These are phyloP conservation scores for Lasioglossum leucozonium DNA, from an alignment of 2,888 invertebrate genomes.

Conservation along the genomic window DNA sequence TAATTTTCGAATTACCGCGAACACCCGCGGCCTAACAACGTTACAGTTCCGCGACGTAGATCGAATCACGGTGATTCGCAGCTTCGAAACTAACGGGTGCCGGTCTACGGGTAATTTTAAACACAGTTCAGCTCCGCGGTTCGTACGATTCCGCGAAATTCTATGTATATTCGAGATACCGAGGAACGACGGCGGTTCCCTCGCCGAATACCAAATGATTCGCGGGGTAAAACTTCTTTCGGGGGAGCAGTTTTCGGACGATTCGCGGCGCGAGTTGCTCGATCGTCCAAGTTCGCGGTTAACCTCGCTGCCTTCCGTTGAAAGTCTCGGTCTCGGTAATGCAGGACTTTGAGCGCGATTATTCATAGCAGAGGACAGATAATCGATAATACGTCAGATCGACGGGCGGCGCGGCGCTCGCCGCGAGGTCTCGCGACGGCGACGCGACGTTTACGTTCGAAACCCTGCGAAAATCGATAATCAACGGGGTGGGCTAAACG, in stretches of 20 bases:
- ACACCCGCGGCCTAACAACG: not conserved
- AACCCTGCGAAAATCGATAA: not conserved
- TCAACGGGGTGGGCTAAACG: not conserved
- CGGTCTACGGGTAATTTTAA: not conserved
- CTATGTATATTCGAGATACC: slow-evolving; percentile 8
- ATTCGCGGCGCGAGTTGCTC: slow-evolving; percentile 41
- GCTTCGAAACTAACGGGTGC: not conserved
- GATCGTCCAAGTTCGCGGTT: slow-evolving; percentile 63
- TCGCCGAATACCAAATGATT: slow-evolving; percentile 29
- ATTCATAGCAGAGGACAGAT: slow-evolving; percentile 72
- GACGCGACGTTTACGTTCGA: slow-evolving; percentile 39
- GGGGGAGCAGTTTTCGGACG: slow-evolving; percentile 17
- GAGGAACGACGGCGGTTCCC: not conserved
- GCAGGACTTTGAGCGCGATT: slow-evolving; percentile 68
- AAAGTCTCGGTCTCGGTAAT: slow-evolving; percentile 69
- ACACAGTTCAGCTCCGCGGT: not conserved
- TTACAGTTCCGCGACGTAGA: not conserved
- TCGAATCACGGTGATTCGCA: not conserved
- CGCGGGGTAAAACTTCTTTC: slow-evolving; percentile 11
- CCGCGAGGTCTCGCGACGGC: slow-evolving; percentile 69
- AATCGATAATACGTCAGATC: slow-evolving; percentile 73
- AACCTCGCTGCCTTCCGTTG: slow-evolving; percentile 60
- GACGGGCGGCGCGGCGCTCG: slow-evolving; percentile 68
- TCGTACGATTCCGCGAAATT: not conserved
- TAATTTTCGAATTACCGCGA: not conserved